phyloP scores from a whole-genome alignment of 2,888 invertebrate species.

The Lasioglossum figueresi region DNA sequence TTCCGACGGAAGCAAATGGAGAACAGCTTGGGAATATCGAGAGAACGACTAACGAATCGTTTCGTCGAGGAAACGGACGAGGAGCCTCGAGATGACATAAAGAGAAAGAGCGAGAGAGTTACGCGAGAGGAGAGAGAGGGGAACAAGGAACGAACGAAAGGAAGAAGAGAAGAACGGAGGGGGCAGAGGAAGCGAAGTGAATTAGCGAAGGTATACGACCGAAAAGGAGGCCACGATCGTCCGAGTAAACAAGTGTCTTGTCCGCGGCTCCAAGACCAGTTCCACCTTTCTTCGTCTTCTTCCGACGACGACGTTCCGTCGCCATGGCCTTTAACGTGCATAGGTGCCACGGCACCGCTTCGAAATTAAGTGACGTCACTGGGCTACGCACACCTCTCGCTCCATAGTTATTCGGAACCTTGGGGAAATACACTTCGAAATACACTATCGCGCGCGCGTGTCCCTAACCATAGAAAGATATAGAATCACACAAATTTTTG shows the following conservation, averaged over 20 bases:
- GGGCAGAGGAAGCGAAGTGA: slow-evolving; percentile 78
- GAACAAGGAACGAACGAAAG: slow-evolving; percentile 45
- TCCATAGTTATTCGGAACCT: neutral
- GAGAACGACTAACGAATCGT: neutral
- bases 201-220: slow-evolving; percentile 83
- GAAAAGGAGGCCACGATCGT: slow-evolving; percentile 82
- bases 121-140: neutral
- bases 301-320: slow-evolving; percentile 57
- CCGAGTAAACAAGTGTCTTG: slow-evolving; percentile 81
- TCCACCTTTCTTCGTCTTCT: slow-evolving; percentile 70
- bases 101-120: neutral
- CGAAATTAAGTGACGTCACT: slow-evolving; percentile 25
- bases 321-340: slow-evolving; percentile 63
- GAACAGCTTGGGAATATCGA: neutral
- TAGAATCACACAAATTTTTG: neutral
- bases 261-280: slow-evolving; percentile 63
- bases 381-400: neutral
- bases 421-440: neutral
- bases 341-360: slow-evolving; percentile 26
- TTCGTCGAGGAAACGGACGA: slow-evolving; percentile 10
- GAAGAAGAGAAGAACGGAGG: slow-evolving; percentile 58
- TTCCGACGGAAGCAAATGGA: neutral
- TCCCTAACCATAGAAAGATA: neutral
- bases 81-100: neutral
- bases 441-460: neutral